A percentile compares a stretch with the other conserved stretches of the same genome.
Evolutionary conservation across 2,888 invertebrate species (phyloP).

Genomic region (Venusia cambrica): DNA sequence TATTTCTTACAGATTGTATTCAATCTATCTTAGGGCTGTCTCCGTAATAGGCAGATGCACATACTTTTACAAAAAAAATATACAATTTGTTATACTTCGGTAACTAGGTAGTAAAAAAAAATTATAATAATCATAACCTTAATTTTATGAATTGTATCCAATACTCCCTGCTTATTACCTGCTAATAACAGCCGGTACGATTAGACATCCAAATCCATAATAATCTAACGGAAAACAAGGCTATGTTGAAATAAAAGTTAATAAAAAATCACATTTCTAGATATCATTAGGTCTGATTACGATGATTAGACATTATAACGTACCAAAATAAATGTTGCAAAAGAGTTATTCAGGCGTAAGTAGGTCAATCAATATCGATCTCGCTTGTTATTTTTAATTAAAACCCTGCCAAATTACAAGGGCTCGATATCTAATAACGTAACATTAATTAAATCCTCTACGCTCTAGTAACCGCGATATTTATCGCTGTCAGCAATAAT

Average conservation of each 20-base stretch:
- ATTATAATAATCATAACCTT: too few species aligned
- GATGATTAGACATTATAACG: too few species aligned
- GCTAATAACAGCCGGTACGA: too few species aligned
- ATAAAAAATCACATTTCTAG: too few species aligned
- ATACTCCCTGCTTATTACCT: too few species aligned
- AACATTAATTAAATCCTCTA: slow-evolving; percentile 33
- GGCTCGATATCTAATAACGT: slow-evolving; percentile 31
- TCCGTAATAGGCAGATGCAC: background rate
- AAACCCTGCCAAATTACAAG: slow-evolving; percentile 28
- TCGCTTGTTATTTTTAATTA: slow-evolving; percentile 29
- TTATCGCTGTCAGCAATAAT: slow-evolving; percentile 29
- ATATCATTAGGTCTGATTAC: too few species aligned
- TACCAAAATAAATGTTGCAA: slow-evolving; percentile 3
- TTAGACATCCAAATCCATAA: too few species aligned
- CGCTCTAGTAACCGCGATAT: slow-evolving; percentile 32
- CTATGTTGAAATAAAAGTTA: too few species aligned
- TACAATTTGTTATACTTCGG: too few species aligned
- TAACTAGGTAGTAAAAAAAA: too few species aligned
- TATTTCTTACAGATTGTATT: slow-evolving; percentile 27
- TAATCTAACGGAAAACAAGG: too few species aligned
- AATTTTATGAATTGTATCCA: too few species aligned
- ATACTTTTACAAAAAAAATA: background rate
- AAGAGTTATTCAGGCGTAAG: slow-evolving; percentile 6
- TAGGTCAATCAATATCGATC: slow-evolving; percentile 22
- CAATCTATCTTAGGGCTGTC: slow-evolving; percentile 22